These are phyloP conservation scores for Ormyrus nitidulus DNA, from an alignment of 2,888 invertebrate genomes.

Conservation along the genomic window DNA sequence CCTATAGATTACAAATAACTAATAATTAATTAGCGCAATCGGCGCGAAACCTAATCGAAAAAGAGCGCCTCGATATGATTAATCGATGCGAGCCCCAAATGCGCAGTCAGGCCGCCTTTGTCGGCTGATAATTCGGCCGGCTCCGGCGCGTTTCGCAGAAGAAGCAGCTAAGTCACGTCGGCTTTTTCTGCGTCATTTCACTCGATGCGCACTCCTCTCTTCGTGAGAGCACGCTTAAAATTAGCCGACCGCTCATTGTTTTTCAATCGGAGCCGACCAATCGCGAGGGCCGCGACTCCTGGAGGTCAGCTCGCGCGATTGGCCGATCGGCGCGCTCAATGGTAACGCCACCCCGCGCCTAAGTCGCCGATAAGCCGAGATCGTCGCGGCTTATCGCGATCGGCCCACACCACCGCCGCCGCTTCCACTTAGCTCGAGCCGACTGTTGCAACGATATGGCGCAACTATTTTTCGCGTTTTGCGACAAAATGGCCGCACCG, in stretches of 20 bases:
- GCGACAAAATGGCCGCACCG: slow-evolving; percentile 43
- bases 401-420: neutral
- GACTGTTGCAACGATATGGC: neutral
- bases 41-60: too few relatives aligned
- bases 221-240: slow-evolving; percentile 61
- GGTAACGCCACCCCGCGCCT: neutral
- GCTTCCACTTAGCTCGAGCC: neutral
- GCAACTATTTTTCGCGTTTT: neutral
- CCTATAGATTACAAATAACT: too few relatives aligned
- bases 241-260: slow-evolving; percentile 57
- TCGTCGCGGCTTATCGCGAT: slow-evolving; percentile 1
- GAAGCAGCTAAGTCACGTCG: neutral
- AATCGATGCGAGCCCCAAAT: too few relatives aligned
- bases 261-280: slow-evolving; percentile 44
- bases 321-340: neutral
- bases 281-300: neutral
- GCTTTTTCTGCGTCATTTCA: slow-evolving; percentile 8
- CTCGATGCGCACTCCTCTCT: slow-evolving; percentile 8
- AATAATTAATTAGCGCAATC: too few relatives aligned
- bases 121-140: too few relatives aligned
- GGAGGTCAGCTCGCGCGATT: slow-evolving; percentile 30
- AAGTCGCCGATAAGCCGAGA: slow-evolving; percentile 35
- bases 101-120: too few relatives aligned
- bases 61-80: too few relatives aligned
- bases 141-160: neutral